Base-by-base conservation (phyloP, 1,140 invertebrate species). In the Antheraea mylitta region DNA sequence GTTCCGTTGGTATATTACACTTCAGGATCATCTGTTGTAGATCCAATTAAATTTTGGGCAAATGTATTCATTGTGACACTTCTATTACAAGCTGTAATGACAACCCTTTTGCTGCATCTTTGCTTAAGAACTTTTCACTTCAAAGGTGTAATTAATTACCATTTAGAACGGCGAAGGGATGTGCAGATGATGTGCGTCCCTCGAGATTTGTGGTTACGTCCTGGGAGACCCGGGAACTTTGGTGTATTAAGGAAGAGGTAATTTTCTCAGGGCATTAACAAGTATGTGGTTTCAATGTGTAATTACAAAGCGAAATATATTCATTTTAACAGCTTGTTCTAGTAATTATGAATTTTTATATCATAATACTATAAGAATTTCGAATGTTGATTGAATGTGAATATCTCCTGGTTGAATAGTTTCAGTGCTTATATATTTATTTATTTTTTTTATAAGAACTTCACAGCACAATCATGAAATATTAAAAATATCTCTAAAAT, bases 71-170 rank as follows among this genome's bases (percentile, higher is more conserved):
- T 36, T 36, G 58, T 59, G 8, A 22, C 19, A 61, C 3, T 22
- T 9, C 19, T 61, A 22, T 61, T 61, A 36, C 18, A 13, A 5
- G 18, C 0, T 16, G 30, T 36, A 22, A 18, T 22, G 30, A 22
- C 16, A 22, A 22, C 19, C 18, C 59, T 10, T 36, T 61, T 22
- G 7, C 59, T 19, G 30, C 9, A 13, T 22, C 11, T 53, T 13
- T 53, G 45, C 16, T n/a, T 13, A 61, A 61, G 59, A 61, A 61
- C 18, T 61, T 61, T 61, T 61, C 59, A 36, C 30, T 61, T 61
- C 22, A 61, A 19, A 7, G 18, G 59, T 22, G 11, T 61, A 61
- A 61, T 61, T 61, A 61, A 61, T 8, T 18, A 61, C 59, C 18
- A 61, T 36, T 61, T 36, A 16, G 19, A 13, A 36, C 18, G 59